phyloP scores from a whole-genome alignment of 92 coral and sea anemone species.

The Phymanthus crucifer region DNA sequence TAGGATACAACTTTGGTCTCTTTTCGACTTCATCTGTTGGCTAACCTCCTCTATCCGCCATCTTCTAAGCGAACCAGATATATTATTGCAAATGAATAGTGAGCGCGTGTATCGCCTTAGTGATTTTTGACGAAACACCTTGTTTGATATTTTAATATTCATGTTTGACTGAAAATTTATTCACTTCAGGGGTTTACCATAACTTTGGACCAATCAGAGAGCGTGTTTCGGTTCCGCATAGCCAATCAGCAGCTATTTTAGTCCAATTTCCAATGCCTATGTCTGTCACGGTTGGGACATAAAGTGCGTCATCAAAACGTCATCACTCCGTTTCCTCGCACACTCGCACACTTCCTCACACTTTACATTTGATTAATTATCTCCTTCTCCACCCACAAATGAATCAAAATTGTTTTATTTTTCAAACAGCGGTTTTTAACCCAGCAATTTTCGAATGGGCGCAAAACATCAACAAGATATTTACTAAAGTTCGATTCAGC shows the following conservation, averaged over 20 bases:
- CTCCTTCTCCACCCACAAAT: background rate
- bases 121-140: conserved; percentile 36
- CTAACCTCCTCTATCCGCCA: conserved; percentile 40
- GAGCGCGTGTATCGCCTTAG: conserved; percentile 51
- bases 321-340: conserved; percentile 2
- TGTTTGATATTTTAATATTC: conserved; percentile 33
- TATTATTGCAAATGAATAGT: conserved; percentile 13
- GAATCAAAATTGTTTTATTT: background rate
- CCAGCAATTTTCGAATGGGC: background rate
- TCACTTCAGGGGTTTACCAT: conserved; percentile 45
- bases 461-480: background rate
- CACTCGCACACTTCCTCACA: background rate
- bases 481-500: background rate
- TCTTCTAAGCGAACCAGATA: conserved; percentile 6
- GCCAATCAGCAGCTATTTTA: conserved; percentile 31
- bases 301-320: conserved; percentile 16
- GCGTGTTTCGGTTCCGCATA: conserved; percentile 32
- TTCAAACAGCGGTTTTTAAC: background rate
- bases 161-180: conserved; percentile 37
- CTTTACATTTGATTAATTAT: background rate
- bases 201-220: conserved; percentile 44
- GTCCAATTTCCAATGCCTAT: conserved; percentile 3
- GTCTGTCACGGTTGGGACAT: conserved; percentile 3
- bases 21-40: conserved; percentile 75
- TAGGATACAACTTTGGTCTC: conserved; percentile 44